Percentiles rank a stretch among this genome's conserved stretches.
Conservation (phyloP, 2,797 vertebrate genomes). For the Heliangelus exortis region DNA sequence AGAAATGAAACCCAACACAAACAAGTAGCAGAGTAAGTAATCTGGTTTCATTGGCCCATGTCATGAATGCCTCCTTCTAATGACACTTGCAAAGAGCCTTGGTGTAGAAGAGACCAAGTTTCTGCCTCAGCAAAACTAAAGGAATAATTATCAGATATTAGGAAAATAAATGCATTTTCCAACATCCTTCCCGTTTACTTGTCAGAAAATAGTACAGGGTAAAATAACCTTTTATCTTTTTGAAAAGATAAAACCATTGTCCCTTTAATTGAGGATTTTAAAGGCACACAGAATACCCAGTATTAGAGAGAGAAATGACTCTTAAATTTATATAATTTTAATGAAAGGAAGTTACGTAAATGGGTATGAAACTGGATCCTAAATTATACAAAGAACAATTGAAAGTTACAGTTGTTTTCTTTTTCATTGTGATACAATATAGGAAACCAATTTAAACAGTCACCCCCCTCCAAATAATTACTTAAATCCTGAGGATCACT, state of each 20-base stretch:
- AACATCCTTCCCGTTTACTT: background rate
- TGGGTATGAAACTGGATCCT: background rate
- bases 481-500: background rate
- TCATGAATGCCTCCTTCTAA: background rate
- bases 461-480: background rate
- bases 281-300: background rate
- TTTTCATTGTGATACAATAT: background rate
- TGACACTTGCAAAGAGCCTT: background rate
- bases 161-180: background rate
- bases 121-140: background rate
- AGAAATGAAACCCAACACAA: background rate
- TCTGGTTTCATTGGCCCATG: background rate
- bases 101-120: background rate
- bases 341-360: background rate
- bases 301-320: background rate
- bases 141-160: background rate
- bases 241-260: background rate
- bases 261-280: background rate
- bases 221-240: background rate
- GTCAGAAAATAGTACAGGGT: background rate
- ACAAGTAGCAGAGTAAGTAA: background rate
- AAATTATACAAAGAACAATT: background rate
- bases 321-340: background rate
- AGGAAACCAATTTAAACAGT: background rate
- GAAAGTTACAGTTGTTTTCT: background rate